These are phyloP conservation scores for Oscarella lobularis DNA, from an alignment of 37 sponge, comb jelly and placozoan species.

Conservation along the genomic window DNA sequence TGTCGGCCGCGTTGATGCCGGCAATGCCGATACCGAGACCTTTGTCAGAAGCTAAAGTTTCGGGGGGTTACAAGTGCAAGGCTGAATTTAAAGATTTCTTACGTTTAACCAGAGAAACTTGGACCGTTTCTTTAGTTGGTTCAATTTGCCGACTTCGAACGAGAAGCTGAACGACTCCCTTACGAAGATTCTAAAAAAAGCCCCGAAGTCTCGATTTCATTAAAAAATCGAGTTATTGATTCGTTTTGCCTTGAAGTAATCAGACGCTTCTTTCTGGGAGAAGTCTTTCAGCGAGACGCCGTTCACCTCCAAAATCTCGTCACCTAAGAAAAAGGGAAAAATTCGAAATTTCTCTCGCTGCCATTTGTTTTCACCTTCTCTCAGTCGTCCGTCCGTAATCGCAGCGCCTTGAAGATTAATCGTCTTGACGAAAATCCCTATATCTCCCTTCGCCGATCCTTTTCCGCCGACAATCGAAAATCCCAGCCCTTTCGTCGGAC, in stretches of 20 bases:
- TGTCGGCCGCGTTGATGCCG: neutral
- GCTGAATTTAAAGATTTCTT: neutral
- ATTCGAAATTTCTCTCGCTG: neutral
- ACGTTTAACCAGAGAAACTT: neutral
- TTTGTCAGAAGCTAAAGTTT: neutral
- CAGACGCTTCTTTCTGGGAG: constrained; percentile 33
- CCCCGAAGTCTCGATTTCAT: no score
- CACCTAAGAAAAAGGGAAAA: constrained; percentile 27
- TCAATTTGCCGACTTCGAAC: neutral
- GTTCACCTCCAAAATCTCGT: constrained; percentile 62
- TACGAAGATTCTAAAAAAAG: neutral
- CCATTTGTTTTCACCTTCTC: neutral
- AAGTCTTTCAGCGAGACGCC: constrained; percentile 47
- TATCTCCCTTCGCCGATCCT: neutral
- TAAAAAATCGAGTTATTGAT: neutral
- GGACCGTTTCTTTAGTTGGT: neutral
- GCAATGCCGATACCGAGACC: constrained; percentile 8
- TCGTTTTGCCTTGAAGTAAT: constrained; percentile 15
- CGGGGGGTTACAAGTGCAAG: neutral
- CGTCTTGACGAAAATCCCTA: constrained; percentile 2
- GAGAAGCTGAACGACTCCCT: neutral
- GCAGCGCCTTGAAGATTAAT: neutral
- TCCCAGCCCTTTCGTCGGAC: constrained; percentile 5
- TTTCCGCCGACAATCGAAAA: constrained; percentile 1
- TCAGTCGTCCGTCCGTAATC: neutral